phyloP scores from a whole-genome alignment of 1,140 invertebrate species.

The Nixonia krombeini region DNA sequence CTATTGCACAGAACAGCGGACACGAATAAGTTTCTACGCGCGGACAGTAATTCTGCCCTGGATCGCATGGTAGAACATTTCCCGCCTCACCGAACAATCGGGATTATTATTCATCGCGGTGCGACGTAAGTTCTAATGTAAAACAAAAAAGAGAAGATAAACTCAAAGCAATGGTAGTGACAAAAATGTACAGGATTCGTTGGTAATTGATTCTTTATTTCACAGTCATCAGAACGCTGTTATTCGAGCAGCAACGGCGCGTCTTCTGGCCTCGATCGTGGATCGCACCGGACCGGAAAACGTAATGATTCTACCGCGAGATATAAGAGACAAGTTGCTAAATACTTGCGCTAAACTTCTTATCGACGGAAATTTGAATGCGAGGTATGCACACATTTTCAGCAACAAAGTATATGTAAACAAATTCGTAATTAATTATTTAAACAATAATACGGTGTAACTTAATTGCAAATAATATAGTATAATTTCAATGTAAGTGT shows the following conservation, averaged over 20 bases:
- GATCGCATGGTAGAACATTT: constrained; percentile 83
- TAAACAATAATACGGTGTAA: neutral
- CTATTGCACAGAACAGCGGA: constrained; percentile 91
- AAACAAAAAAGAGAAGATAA: neutral
- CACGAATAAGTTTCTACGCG: constrained; percentile 91
- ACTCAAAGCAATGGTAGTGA: too few species aligned
- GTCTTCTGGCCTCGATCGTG: constrained; percentile 80
- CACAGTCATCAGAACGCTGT: constrained; percentile 86
- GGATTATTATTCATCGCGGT: constrained; percentile 76
- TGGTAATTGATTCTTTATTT: neutral
- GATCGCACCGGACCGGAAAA: constrained; percentile 82
- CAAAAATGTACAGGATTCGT: neutral
- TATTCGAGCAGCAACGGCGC: constrained; percentile 84
- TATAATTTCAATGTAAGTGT: too few species aligned
- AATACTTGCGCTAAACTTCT: constrained; percentile 85
- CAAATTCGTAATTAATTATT: constrained; percentile 4
- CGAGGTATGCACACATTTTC: constrained; percentile 73
- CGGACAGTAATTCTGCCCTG: constrained; percentile 87
- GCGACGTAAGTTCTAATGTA: constrained; percentile 71
- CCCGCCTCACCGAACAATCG: constrained; percentile 74
- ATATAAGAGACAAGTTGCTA: constrained; percentile 86
- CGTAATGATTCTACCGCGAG: constrained; percentile 80
- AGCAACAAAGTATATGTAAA: neutral
- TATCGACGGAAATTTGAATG: constrained; percentile 88
- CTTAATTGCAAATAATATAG: too few species aligned